phyloP scores from a whole-genome alignment of 2,888 invertebrate species.

The Chirona hameri region DNA sequence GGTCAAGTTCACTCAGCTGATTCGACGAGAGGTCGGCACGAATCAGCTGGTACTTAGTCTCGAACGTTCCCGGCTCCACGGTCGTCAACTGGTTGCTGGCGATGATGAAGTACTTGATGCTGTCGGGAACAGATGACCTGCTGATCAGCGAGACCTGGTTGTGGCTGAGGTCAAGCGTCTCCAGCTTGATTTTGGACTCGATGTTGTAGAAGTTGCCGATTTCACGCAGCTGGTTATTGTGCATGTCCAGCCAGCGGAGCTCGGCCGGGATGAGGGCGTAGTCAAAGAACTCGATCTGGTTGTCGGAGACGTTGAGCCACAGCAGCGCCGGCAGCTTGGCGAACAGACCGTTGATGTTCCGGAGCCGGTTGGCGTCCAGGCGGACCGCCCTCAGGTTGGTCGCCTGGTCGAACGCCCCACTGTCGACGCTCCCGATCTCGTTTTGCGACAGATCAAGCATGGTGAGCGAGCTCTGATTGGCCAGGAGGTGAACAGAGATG shows the following conservation, averaged over 20 bases:
- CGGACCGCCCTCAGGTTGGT: constrained; percentile 78
- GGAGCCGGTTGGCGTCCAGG: constrained; percentile 77
- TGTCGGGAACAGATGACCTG: constrained; percentile 72
- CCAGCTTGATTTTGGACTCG: constrained; percentile 63
- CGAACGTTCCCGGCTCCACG: constrained; percentile 83
- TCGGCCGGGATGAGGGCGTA: constrained; percentile 76
- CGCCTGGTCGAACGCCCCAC: constrained; percentile 74
- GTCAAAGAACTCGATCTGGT: constrained; percentile 82
- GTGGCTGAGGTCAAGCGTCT: constrained; percentile 85
- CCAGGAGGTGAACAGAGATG: constrained; percentile 40
- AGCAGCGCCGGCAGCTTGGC: constrained; percentile 74
- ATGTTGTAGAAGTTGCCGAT: constrained; percentile 55
- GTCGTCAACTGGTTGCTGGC: constrained; percentile 45
- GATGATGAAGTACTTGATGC: constrained; percentile 77
- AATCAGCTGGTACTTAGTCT: constrained; percentile 81
- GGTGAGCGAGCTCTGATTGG: constrained; percentile 57
- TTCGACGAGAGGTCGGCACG: constrained; percentile 89
- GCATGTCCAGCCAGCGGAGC: constrained; percentile 83
- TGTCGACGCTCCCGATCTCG: constrained; percentile 63
- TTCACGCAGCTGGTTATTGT: constrained; percentile 76
- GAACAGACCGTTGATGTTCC: constrained; percentile 77
- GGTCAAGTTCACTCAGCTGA: constrained; percentile 82
- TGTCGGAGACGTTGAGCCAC: constrained; percentile 89
- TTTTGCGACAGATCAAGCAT: constrained; percentile 81
- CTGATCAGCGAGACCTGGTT: constrained; percentile 65